Conservation (phyloP, 2,888 invertebrate species). For the Slavum lentiscoides region DNA sequence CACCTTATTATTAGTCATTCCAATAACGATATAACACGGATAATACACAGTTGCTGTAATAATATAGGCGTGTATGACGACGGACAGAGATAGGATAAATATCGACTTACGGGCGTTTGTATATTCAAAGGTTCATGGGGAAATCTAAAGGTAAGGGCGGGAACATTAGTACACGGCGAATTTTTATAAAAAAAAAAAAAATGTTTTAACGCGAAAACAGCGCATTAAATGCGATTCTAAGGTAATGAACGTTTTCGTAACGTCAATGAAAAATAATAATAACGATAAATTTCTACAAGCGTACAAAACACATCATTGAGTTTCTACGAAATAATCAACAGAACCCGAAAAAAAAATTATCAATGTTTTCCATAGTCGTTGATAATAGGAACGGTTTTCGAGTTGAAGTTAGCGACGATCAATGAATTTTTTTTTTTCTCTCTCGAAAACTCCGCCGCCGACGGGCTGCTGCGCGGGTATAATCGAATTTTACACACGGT, state of each 20-base stretch:
- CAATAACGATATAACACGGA: neutral
- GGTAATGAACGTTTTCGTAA: neutral
- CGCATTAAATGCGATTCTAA: neutral
- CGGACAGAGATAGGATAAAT: neutral
- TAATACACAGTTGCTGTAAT: neutral
- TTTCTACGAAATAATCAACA: slow-evolving; percentile 40
- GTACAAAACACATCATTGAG: neutral
- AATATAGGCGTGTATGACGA: neutral
- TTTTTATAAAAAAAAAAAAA: neutral
- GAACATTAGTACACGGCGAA: neutral
- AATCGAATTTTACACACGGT: neutral
- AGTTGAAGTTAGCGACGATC: slow-evolving; percentile 49
- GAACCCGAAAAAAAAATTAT: slow-evolving; percentile 35
- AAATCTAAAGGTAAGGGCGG: slow-evolving; percentile 44
- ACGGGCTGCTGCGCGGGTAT: neutral
- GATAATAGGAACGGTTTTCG: slow-evolving; percentile 41
- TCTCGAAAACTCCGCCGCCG: neutral
- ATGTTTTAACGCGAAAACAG: slow-evolving; percentile 8
- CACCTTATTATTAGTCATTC: neutral
- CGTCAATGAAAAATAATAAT: slow-evolving; percentile 19
- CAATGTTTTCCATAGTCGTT: slow-evolving; percentile 18
- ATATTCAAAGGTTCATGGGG: slow-evolving; percentile 30
- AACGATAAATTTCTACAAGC: no score
- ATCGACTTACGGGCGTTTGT: slow-evolving; percentile 42
- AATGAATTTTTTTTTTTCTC: slow-evolving; percentile 22